phyloP scores from a whole-genome alignment of 2,888 invertebrate genomes.

The Lasioglossum marginatum region DNA sequence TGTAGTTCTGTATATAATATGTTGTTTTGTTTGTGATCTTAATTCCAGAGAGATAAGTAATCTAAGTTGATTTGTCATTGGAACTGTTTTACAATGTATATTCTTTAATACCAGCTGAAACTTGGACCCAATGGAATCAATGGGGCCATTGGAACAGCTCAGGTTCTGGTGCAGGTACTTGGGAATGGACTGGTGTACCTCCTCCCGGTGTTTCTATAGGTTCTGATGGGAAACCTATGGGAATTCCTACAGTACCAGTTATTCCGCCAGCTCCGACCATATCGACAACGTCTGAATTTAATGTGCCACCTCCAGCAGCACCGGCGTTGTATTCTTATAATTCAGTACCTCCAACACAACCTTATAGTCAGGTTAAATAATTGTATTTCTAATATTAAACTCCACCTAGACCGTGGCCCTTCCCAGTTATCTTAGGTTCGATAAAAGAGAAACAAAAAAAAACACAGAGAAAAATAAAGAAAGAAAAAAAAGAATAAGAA shows the following conservation, averaged over 20 bases:
- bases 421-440: constrained; percentile 15
- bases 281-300: constrained; percentile 77
- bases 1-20: background rate
- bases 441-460: constrained; percentile 12
- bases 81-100: constrained; percentile 28
- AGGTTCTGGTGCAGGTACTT: constrained; percentile 77
- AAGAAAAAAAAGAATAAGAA: constrained; percentile 1
- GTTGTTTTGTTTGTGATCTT: constrained; percentile 6
- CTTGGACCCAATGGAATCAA: constrained; percentile 81
- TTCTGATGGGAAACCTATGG: constrained; percentile 80
- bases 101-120: constrained; percentile 69
- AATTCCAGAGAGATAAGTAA: constrained; percentile 11
- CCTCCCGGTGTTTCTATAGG: constrained; percentile 80
- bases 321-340: constrained; percentile 79
- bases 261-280: constrained; percentile 81
- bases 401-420: background rate
- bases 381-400: constrained; percentile 52
- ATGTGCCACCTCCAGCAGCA: constrained; percentile 77
- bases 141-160: constrained; percentile 81
- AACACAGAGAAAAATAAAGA: background rate
- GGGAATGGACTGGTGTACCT: constrained; percentile 83
- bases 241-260: constrained; percentile 77
- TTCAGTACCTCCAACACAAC: constrained; percentile 75
- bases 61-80: background rate
- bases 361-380: constrained; percentile 79